Conservation (phyloP, 2,797 vertebrate genomes). For the Lacerta agilis region DNA sequence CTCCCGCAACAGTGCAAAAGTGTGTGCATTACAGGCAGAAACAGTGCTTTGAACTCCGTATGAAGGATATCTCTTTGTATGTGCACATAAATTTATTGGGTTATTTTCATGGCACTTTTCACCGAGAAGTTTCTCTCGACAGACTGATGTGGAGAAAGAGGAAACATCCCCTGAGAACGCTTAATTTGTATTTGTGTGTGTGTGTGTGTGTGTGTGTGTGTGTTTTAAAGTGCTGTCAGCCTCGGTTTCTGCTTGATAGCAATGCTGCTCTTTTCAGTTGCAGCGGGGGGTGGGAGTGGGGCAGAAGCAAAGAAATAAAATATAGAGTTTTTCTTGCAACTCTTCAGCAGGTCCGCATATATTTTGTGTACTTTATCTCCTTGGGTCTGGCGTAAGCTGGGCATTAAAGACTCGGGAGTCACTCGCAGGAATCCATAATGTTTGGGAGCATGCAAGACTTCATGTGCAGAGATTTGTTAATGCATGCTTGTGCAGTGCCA, state of each 20-base stretch:
- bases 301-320: neutral
- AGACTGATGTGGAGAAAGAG: neutral
- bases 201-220: neutral
- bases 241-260: neutral
- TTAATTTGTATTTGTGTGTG: neutral
- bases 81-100: neutral
- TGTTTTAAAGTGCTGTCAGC: no score
- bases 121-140: slow-evolving; percentile 37
- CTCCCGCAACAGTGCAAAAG: neutral
- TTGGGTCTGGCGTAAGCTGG: neutral
- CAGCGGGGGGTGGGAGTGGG: no score
- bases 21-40: slow-evolving; percentile 33
- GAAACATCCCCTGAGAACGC: neutral
- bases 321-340: neutral
- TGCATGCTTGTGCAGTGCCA: neutral
- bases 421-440: no score
- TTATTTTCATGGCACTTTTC: slow-evolving; percentile 44
- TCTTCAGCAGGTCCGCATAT: neutral
- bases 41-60: neutral
- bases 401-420: neutral
- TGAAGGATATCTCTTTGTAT: slow-evolving; percentile 16
- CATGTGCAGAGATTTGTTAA: neutral
- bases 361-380: neutral
- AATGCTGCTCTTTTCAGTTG: neutral
- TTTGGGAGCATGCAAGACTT: neutral